Base-by-base conservation (phyloP, 2,888 invertebrate genomes). In the Eurytoma adleriae region DNA sequence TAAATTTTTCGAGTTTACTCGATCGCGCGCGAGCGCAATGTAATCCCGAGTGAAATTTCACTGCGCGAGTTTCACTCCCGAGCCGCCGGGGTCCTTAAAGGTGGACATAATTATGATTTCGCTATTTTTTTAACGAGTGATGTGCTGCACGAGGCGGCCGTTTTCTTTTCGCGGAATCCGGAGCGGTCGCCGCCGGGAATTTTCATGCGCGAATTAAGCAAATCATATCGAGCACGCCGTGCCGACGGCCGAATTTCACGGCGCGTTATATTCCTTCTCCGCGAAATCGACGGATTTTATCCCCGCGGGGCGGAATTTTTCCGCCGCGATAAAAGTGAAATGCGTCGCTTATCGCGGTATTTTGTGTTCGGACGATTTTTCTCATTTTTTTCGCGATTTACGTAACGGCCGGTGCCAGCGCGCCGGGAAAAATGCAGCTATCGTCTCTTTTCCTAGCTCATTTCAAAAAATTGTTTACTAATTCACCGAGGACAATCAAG, bases 401-500 rank as follows among this genome's bases (percentile, higher is more conserved):
- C 18, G 24, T 59, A 66, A 78, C 30, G 40, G n/a, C 10, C 40
- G 4, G 5, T 52, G 20, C 59, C 50, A 20, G 13, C 18, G 50
- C 10, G 18, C 7, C 27, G 7, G 48, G 64, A 68, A 79, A 72
- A 61, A 27, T 56, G 18, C 18, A 73, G 40, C 68, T 78, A 68
- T 67, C 67, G n/a, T 52, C 20, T 12, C n/a, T 52, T 61, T 71
- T 78, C 30, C 68, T 68, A 40, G 48, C 16, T 18, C 5, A 18
- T 67, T 72, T 59, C 3, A 40, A 59, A 78, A 69, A 69, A 69
- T 50, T 71, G 16, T 73, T 59, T 68, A 54, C 18, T 27, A 78
- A 59, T 67, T 50, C 16, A 54, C n/a, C 68, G 54, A 78, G 78
- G 66, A 30, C 18, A 40, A 71, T 70, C 24, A 54, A 48, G 27